Evolutionary conservation across 2,888 invertebrate species (phyloP), one percentile per base, ranked within the genome.

Genomic region (Zaprionus obscuricornis): DNA sequence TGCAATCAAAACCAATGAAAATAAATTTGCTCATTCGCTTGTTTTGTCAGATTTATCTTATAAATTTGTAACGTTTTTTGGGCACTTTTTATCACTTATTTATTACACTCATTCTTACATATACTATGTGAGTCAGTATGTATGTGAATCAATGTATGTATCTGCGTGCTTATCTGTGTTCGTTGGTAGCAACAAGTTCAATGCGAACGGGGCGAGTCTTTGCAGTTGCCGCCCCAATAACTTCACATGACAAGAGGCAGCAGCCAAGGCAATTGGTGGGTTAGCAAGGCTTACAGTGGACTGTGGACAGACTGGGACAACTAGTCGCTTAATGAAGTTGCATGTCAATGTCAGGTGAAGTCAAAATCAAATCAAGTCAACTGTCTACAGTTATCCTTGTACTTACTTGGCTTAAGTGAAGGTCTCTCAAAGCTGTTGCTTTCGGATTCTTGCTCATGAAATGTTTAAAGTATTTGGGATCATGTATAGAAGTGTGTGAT

Each of bases 201-300:
- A 82, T 75, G 79, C 62, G 66, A 65, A 64, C 72, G 51, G 72
- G 77, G 49, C 74, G 39, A 74, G 74, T 76, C 78, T 78, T 82
- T 77, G 55, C 64, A 82, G 85, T 78, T 77, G 85, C 85, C 78
- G 85, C 85, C 71, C 85, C 82, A 78, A 84, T 77, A 67, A 66
- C 74, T 65, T 50, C 36, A 34, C 43, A 20, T 69, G 66, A 49
- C 69, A 56, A 56, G 14, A 50, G 13, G 37, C 42, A 49, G 24
- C 10, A 0, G 18, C 7, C 17, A 13, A 16, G 8, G 8, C 37
- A 45, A 37, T n/a, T 22, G 27, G 18, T 18, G 34, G 8, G 29
- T 6, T 11, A 18, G 43, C 22, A 29, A 29, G 27, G 43, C 52
- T 33, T 37, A 36, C 42, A n/a, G 24, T 34, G 22, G 20, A 18